Base-by-base conservation (phyloP, 2,797 vertebrate species). In the Masticophis lateralis region DNA sequence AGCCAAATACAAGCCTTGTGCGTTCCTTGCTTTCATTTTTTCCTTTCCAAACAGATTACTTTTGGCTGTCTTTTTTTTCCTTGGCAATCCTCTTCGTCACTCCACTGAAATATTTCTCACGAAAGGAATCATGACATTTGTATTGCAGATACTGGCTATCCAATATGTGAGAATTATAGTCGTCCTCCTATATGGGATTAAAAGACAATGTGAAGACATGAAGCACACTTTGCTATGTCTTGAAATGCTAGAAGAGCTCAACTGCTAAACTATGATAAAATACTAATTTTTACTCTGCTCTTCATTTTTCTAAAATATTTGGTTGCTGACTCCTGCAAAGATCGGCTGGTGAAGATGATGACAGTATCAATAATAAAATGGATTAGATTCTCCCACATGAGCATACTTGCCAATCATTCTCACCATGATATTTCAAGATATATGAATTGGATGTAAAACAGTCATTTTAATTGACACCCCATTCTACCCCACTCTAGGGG, bases 41-140 rank as follows among this genome's bases (percentile, higher is more conserved):
- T 94, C 86, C 93, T 95, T 94, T 94, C 89, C 93, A 95, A 95
- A 94, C 95, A 55, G 83, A 96, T 97, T 94, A 97, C 87, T 97
- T 97, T 90, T 97, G 97, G 95, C 93, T 97, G 88, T 97, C 96
- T 94, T 97, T 97, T 96, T 98, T 98, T 95, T 98, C 98, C 86
- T 98, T 99, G 92, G 96, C 96, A 93, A 98, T 97, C 96, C 98
- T 98, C 97, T 99, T 99, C 94, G 98, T 99, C 87, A 99, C 96
- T 90, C 99, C 99, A 93, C 99, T 99, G 97, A 99, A 99, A 96
- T 99, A 99, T 96, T 99, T 99, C 96, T 99, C 99, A 96, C 99
- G 98, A 97, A 99, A 99, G 95, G 98, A 98, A 94, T 99, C 99
- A 98, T 99, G 99, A 94, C 99, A 98, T 96, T 98, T 98, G 97